Evolutionary conservation across 2,888 invertebrate genomes (phyloP).

Genomic region (Hirtodrosophila cameraria): DNA sequence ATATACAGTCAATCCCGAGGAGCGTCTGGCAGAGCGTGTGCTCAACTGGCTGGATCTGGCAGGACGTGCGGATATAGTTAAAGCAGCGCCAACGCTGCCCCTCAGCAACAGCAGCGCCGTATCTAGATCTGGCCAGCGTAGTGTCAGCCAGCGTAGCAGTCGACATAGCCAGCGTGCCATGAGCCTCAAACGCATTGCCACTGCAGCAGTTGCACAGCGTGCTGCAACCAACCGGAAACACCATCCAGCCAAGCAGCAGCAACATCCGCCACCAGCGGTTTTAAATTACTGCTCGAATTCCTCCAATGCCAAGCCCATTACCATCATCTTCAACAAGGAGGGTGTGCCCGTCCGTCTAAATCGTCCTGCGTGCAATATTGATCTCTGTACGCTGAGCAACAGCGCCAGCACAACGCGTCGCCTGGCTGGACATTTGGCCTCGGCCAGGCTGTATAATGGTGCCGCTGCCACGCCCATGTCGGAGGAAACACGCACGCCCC

Average conservation of each 20-base stretch:
- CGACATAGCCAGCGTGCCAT: conserved; percentile 37
- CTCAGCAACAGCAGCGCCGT: conserved; percentile 30
- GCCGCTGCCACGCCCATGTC: conserved; percentile 30
- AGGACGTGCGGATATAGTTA: conserved; percentile 85
- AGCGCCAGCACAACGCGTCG: conserved; percentile 74
- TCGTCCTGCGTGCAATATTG: conserved; percentile 81
- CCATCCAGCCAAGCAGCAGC: conserved; percentile 8
- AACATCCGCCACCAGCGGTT: conserved; percentile 6
- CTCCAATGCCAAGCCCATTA: conserved; percentile 81
- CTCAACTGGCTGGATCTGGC: conserved; percentile 92
- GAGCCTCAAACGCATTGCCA: conserved; percentile 44
- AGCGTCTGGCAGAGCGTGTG: conserved; percentile 88
- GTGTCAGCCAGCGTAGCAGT: conserved; percentile 36
- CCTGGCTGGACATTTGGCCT: conserved; percentile 76
- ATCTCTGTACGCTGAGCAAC: conserved; percentile 74
- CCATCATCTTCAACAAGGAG: conserved; percentile 83
- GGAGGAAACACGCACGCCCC: conserved; percentile 59
- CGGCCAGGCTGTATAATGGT: conserved; percentile 75
- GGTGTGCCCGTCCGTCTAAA: conserved; percentile 82
- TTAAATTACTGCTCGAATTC: conserved; percentile 28
- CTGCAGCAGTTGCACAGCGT: conserved; percentile 39
- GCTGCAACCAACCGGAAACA: conserved; percentile 38
- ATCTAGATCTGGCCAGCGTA: conserved; percentile 28
- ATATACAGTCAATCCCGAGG: conserved; percentile 72
- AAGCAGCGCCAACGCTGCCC: conserved; percentile 40